Evolutionary conservation across 2,888 invertebrate genomes (phyloP), one percentile per base, ranked within the genome.

Genomic region (Elysia crispata): DNA sequence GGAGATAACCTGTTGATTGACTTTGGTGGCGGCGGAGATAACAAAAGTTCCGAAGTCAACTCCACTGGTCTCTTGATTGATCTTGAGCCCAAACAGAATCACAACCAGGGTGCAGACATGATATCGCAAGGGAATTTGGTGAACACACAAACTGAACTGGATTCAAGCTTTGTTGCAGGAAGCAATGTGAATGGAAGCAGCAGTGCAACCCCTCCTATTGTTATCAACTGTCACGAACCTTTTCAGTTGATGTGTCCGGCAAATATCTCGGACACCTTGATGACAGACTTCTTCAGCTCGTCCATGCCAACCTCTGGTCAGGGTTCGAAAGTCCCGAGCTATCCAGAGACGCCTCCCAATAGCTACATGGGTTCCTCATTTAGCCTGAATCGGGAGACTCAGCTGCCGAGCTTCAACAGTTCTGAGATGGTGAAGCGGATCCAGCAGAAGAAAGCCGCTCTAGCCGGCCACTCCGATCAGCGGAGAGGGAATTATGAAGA

Each of bases 341-440:
- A 86, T 57, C 86, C 87, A 0, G 90, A 88, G 79, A 92, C 92
- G 13, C 92, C 92, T 5, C 92, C 91, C 78, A 92, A 92, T 83
- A 88, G 88, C 80, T 86, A 82, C 73, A 80, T 80, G 75, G 81
- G 75, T 13, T 60, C 75, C 33, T 74, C 75, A 1, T 67, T 23
- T 31, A 28, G 54, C 11, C 69, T 33, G 60, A 49, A 23, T 20
- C 76, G 64, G 57, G 79, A 85, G 62, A 81, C 83, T 11, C 81
- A 86, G 54, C 87, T 93, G 15, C 93, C 92, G 11, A 92, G 92
- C 79, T 92, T 93, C 85, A 92, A 92, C 85, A 92, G 89, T 73
- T 89, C 92, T 1, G 93, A 93, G 83, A 92, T 93, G 92, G 90
- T 92, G 74, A 89, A 92, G 79, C 91, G 90, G 80, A 92, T 93